Evolutionary conservation across 2,888 invertebrate genomes (phyloP).

Genomic region (Tenthredo amoena): DNA sequence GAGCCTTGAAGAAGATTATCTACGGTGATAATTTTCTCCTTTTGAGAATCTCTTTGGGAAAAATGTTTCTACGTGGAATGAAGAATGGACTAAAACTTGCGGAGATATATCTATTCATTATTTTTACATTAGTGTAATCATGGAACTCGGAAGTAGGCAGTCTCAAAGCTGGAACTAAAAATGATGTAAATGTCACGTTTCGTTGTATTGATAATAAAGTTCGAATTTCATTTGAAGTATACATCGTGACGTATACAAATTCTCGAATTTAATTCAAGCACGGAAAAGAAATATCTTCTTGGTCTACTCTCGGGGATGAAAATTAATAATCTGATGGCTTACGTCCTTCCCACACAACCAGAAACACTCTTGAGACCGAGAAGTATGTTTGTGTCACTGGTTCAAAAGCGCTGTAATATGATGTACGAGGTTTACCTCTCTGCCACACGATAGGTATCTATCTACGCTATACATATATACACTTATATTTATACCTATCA

Average conservation of each 20-base stretch:
- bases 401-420: slow-evolving; percentile 19
- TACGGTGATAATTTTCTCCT: background rate
- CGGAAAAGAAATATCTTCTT: background rate
- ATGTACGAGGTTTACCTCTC: slow-evolving; percentile 25
- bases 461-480: background rate
- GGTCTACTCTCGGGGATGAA: background rate
- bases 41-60: background rate
- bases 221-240: background rate
- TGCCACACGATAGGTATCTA: slow-evolving; percentile 9
- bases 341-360: background rate
- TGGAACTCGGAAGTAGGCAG: no score
- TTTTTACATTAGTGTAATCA: no score
- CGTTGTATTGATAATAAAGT: background rate
- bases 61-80: background rate
- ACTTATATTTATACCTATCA: background rate
- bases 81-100: no score
- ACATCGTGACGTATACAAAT: background rate
- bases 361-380: background rate
- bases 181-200: background rate
- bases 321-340: slow-evolving; percentile 14
- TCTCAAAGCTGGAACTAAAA: background rate
- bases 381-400: slow-evolving; percentile 9
- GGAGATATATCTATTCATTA: no score
- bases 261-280: background rate
- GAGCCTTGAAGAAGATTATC: background rate